phyloP scores from a whole-genome alignment of 2,113 vertebrate species.

The Toxostoma redivivum region DNA sequence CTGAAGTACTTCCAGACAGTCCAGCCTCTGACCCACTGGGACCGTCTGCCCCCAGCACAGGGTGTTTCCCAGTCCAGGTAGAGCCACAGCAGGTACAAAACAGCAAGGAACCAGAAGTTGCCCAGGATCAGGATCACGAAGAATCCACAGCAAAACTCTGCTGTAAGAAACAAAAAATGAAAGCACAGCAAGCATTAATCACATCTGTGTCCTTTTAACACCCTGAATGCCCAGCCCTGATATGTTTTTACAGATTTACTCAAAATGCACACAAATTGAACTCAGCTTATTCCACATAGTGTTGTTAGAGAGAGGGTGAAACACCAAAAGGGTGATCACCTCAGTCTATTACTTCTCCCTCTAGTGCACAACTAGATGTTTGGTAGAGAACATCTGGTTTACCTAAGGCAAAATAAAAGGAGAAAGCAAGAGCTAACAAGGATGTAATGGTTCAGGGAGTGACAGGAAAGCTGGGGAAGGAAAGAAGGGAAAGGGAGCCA shows the following conservation, averaged over 20 bases:
- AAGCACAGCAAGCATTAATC: neutral
- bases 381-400: neutral
- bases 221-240: neutral
- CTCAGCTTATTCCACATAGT: neutral
- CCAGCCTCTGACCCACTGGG: slow-evolving; percentile 79
- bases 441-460: neutral
- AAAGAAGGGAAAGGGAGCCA: neutral
- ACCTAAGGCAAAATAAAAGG: neutral
- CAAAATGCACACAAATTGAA: neutral
- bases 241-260: neutral
- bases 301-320: neutral
- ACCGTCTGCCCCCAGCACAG: slow-evolving; percentile 81
- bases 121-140: slow-evolving; percentile 76
- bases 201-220: neutral
- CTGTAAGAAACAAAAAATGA: slow-evolving; percentile 60
- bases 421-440: neutral
- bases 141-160: slow-evolving; percentile 73
- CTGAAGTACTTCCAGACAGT: slow-evolving; percentile 83
- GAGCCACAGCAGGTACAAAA: slow-evolving; percentile 86
- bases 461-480: neutral
- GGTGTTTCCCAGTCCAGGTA: slow-evolving; percentile 88
- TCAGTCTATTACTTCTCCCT: neutral
- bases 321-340: neutral
- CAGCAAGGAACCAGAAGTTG: slow-evolving; percentile 83
- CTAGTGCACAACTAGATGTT: neutral